These are phyloP conservation scores for Parambassis ranga DNA, from an alignment of 2,797 vertebrate species.

Conservation along the genomic window DNA sequence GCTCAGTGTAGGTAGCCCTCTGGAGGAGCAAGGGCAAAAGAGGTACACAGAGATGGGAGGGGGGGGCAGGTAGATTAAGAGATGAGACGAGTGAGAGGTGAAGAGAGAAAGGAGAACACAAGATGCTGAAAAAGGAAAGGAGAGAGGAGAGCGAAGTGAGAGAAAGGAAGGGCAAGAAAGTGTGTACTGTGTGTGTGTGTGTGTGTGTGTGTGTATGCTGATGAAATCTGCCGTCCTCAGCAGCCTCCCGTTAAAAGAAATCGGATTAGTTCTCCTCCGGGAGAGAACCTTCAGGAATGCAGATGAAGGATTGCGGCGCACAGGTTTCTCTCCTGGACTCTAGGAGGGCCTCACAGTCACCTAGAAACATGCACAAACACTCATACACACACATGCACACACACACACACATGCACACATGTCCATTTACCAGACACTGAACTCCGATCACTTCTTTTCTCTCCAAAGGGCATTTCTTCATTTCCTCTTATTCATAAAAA, in stretches of 20 bases:
- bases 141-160: conserved; percentile 18
- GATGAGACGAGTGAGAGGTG: conserved; percentile 32
- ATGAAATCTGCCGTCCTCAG: conserved; percentile 80
- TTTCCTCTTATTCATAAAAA: conserved; percentile 68
- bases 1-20: conserved; percentile 42
- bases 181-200: conserved; percentile 11
- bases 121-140: conserved; percentile 22
- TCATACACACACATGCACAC: background rate
- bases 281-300: conserved; percentile 78
- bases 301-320: conserved; percentile 73
- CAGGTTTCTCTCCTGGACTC: conserved; percentile 70
- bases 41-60: conserved; percentile 21
- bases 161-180: conserved; percentile 41
- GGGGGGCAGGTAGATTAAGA: conserved; percentile 40
- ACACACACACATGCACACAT: background rate
- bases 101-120: conserved; percentile 26
- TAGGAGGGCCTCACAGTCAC: conserved; percentile 25
- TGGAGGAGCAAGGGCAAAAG: conserved; percentile 49
- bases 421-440: conserved; percentile 40
- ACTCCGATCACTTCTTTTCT: conserved; percentile 27
- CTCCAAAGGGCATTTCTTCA: conserved; percentile 56
- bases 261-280: conserved; percentile 76
- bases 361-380: background rate
- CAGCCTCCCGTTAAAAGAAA: conserved; percentile 76
- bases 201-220: conserved; percentile 45